Evolutionary conservation across 2,113 vertebrate genomes (phyloP).

Genomic region (Amazona guildingii): DNA sequence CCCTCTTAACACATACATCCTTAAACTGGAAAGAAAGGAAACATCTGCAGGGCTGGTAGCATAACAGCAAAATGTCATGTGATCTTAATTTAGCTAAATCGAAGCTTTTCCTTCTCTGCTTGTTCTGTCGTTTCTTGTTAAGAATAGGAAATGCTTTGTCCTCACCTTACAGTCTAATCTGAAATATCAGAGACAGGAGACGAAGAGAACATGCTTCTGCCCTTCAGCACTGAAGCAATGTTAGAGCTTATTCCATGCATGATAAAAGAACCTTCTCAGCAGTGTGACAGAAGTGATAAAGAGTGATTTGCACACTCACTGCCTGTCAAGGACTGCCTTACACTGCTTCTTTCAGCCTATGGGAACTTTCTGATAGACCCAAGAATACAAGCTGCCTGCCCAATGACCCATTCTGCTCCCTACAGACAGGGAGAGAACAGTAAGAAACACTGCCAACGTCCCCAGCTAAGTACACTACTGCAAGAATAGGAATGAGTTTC

Average conservation of each 20-base stretch:
- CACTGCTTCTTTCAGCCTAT: neutral
- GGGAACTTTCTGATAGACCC: neutral
- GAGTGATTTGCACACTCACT: neutral
- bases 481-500: neutral
- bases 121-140: neutral
- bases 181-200: neutral
- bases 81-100: conserved; percentile 43
- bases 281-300: neutral
- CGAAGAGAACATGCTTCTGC: neutral
- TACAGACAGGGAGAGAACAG: rapidly evolving
- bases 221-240: neutral
- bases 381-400: neutral
- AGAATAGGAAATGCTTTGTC: conserved; percentile 45
- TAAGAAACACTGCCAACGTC: rapidly evolving
- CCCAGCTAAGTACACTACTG: neutral
- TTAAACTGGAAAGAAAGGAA: conserved; percentile 66
- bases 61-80: conserved; percentile 55
- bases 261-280: neutral
- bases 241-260: neutral
- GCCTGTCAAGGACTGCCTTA: neutral
- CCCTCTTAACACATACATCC: conserved; percentile 57
- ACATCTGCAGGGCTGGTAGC: conserved; percentile 61
- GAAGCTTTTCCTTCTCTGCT: conserved; percentile 24
- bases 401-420: neutral
- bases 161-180: conserved; percentile 4